Percentiles rank a stretch among this genome's conserved stretches.
Evolutionary conservation across 1,140 invertebrate species (phyloP).

Genomic region (Drosophila ercepeae): DNA sequence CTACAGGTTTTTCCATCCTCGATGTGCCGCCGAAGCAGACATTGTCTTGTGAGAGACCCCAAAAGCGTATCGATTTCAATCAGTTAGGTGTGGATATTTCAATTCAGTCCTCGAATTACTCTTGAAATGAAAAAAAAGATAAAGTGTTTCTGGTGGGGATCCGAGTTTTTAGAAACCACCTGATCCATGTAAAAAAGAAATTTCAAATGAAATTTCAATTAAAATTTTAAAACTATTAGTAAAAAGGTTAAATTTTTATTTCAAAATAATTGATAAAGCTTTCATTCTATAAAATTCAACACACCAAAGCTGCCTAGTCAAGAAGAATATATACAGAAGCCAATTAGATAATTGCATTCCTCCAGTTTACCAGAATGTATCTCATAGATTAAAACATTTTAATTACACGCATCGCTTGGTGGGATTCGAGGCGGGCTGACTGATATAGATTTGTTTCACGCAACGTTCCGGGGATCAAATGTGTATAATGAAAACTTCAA

Average conservation of each 20-base stretch:
- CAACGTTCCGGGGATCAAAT: constrained; percentile 60
- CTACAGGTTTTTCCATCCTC: constrained; percentile 40
- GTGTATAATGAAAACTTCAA: constrained; percentile 59
- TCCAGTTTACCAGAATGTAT: constrained; percentile 20
- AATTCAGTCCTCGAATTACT: constrained; percentile 30
- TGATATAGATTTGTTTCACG: constrained; percentile 49
- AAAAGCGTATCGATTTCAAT: constrained; percentile 41
- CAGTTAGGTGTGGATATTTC: constrained; percentile 49
- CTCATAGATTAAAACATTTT: constrained; percentile 55
- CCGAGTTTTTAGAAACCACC: not conserved
- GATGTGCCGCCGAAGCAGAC: constrained; percentile 13
- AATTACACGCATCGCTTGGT: constrained; percentile 50
- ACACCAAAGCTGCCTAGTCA: not conserved
- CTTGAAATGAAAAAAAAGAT: not conserved
- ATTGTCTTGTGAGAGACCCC: not conserved
- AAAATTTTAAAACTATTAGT: too few relatives aligned
- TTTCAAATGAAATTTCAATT: too few relatives aligned
- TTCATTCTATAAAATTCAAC: not conserved
- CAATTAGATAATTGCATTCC: constrained; percentile 41
- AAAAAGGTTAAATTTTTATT: not conserved
- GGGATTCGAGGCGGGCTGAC: constrained; percentile 7
- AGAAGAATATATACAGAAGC: constrained; percentile 11
- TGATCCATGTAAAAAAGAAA: too few relatives aligned
- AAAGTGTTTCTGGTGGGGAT: not conserved
- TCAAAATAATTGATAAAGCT: not conserved